Evolutionary conservation across 2,113 vertebrate genomes (phyloP), one percentile per base, ranked within the genome.

Genomic region (Sinocyclocheilus maitianheensis): DNA sequence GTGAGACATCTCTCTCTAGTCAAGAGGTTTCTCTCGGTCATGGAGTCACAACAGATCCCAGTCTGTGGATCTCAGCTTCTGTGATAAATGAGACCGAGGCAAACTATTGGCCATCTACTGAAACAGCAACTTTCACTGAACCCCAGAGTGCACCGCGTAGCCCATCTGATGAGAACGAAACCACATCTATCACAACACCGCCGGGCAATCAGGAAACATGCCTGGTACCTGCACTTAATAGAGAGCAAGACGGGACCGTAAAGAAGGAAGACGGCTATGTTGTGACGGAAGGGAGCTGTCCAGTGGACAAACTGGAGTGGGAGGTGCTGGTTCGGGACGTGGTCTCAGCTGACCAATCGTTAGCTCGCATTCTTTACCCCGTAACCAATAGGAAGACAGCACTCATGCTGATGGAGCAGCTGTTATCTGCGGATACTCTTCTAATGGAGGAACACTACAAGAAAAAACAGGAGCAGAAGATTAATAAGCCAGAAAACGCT

Each of bases 401-500:
- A 3, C 87, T 97, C 71, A 96, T 96, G 90, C 93, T 99, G 87
- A 95, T 99, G 95, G 97, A 98, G 90, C 96, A 96, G 84, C 93
- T 99, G 80, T 95, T 99, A 85, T 96, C 96, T 0, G 93, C 96
- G 86, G 94, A 95, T 85, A 77, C 94, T n/a, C 93, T 95, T 84
- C 81, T 94, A 62, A 93, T 96, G 95, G 94, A 93, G 84, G 95
- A 94, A 90, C 94, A 95, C 90, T 96, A 94, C 85, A 95, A 93
- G 90, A 94, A 93, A 88, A 96, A 94, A 84, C 92, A 92, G 87
- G 87, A 91, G 87, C 91, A 92, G 92, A 88, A 79, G 83, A 88
- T 24, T 20, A 13, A n/a, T 37, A 26, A 24, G 8, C n/a, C 67
- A 53, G 60, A 77, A 63, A 62, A 84, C 65, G 72, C 86, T 13